Evolutionary conservation across 2,888 invertebrate genomes (phyloP), one percentile per base, ranked within the genome.

Genomic region (Archips crataeganus): DNA sequence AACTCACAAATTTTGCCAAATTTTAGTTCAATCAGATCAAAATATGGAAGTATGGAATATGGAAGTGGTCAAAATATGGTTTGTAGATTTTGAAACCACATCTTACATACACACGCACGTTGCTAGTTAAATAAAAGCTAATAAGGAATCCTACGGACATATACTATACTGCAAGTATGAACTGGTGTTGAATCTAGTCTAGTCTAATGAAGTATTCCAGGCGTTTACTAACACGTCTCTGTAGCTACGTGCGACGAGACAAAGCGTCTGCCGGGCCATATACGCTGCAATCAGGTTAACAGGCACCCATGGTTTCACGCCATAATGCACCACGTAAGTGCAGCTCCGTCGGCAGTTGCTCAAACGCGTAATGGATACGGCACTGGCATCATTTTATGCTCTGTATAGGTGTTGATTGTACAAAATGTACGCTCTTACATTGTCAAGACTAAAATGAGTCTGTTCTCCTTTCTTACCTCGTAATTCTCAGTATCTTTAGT

Each of bases 271-370:
- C 79, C 76, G 39, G 72, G 45, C 78, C 80, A 77, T 79, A 77
- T 72, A 75, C 75, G 76, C 71, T 78, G 65, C 77, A 85, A 85
- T 82, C 83, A 76, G 86, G 87, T 82, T 83, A 82, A 76, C 79
- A 79, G 77, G 76, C 77, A 77, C 80, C 80, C 77, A 84, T 82
- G 80, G 85, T 81, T 82, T 83, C 84, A 82, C 79, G 78, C 78
- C 79, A 74, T 79, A 76, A 64, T 78, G 79, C 80, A 78, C 73
- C 64, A 51, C 72, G 70, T 73, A 77, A 76, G 71, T 78, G 80
- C 79, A 79, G 59, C 71, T 67, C 59, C 71, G 49, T 68, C 15
- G 60, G 34, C 34, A 63, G 51, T 47, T 47, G 63, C 51, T 34
- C 8, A 32, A 63, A 65, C 42, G 66, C 13, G 39, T 39, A 23